These are phyloP conservation scores for Tetrax tetrax DNA, from an alignment of 2,113 vertebrate species.

Conservation along the genomic window DNA sequence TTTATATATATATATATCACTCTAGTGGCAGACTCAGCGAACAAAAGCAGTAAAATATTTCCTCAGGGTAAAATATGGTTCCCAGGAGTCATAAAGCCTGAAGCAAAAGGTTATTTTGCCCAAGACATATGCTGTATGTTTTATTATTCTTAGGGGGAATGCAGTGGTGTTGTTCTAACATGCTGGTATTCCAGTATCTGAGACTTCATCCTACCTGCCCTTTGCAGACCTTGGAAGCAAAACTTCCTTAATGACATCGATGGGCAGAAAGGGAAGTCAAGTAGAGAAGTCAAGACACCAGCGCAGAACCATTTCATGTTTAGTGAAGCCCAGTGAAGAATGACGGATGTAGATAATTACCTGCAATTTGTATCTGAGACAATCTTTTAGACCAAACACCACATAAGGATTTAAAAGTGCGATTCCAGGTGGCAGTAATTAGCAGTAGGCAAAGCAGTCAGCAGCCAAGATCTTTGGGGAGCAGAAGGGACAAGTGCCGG, in stretches of 20 bases:
- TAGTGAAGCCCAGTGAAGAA: slow-evolving; percentile 5
- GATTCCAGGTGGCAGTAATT: background rate
- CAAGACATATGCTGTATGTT: slow-evolving; percentile 29
- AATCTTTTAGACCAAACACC: background rate
- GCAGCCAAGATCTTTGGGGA: background rate
- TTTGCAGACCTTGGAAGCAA: slow-evolving; percentile 12
- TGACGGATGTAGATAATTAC: slow-evolving; percentile 53
- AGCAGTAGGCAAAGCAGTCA: background rate
- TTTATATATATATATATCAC: slow-evolving; percentile 18
- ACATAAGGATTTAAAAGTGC: background rate
- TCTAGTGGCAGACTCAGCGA: background rate
- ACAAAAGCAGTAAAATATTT: slow-evolving; percentile 65
- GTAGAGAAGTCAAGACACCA: background rate
- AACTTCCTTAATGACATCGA: background rate
- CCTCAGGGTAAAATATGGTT: slow-evolving; percentile 60
- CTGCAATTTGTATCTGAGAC: slow-evolving; percentile 11
- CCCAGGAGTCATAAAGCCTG: slow-evolving; percentile 52
- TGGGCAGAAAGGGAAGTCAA: background rate
- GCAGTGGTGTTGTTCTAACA: background rate
- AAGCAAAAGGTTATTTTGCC: slow-evolving; percentile 65
- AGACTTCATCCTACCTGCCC: background rate
- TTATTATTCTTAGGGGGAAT: slow-evolving; percentile 15
- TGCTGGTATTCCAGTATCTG: background rate
- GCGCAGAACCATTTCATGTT: background rate
- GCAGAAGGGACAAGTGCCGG: background rate